phyloP scores from a whole-genome alignment of 2,113 vertebrate genomes.

The Grammomys surdaster region DNA sequence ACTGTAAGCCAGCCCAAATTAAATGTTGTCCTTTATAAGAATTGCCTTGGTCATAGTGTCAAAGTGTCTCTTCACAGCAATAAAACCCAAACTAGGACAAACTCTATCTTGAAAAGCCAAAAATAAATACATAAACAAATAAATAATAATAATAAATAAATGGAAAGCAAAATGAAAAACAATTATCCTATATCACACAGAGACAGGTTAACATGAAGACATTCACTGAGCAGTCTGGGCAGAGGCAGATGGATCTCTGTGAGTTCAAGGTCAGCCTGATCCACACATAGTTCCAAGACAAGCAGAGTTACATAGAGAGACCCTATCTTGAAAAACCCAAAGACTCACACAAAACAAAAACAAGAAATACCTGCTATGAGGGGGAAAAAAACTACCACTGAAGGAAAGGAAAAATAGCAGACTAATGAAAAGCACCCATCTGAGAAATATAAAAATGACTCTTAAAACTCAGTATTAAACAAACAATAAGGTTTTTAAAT shows the following conservation, averaged over 20 bases:
- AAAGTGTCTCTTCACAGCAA: too few species aligned
- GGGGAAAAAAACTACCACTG: neutral
- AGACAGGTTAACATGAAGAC: neutral
- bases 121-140: neutral
- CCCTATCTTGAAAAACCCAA: neutral
- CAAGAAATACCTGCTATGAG: neutral
- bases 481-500: neutral
- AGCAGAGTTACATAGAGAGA: neutral
- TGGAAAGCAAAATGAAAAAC: neutral
- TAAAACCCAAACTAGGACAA: too few species aligned
- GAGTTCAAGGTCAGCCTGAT: neutral
- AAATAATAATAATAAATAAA: too few species aligned
- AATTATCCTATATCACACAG: neutral
- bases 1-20: too few species aligned
- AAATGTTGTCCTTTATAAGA: too few species aligned
- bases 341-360: neutral
- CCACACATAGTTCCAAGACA: neutral
- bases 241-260: too few species aligned
- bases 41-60: too few species aligned
- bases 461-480: neutral
- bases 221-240: neutral
- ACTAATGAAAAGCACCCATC: neutral
- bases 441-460: slow-evolving; percentile 5
- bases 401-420: neutral
- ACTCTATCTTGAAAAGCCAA: neutral